Percentiles rank a stretch among this genome's conserved stretches.
phyloP scores from a whole-genome alignment of 2,797 vertebrate species.

The Clarias fuscus region DNA sequence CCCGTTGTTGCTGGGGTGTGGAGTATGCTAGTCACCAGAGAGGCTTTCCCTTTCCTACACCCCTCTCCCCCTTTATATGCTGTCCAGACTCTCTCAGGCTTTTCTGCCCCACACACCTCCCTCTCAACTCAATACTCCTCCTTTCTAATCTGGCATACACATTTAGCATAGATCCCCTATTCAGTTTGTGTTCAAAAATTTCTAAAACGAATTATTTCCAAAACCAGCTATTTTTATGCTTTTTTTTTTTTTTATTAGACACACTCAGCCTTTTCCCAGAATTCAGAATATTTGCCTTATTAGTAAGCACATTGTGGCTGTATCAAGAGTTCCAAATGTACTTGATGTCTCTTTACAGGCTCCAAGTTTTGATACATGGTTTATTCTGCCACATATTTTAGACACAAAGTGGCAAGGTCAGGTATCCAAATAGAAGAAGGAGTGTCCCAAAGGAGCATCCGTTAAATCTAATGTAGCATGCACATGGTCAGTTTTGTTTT shows the following conservation, averaged over 20 bases:
- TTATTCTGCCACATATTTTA: conserved; percentile 34
- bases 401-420: conserved; percentile 41
- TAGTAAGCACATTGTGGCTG: conserved; percentile 19
- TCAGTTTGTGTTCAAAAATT: not conserved
- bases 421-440: not conserved
- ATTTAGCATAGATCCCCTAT: not conserved
- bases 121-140: not conserved
- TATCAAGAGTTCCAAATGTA: conserved; percentile 6
- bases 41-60: conserved; percentile 45
- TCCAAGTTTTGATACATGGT: conserved; percentile 17
- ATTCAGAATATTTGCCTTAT: conserved; percentile 31
- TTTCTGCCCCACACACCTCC: conserved; percentile 12
- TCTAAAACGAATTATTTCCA: conserved; percentile 14
- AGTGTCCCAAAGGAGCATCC: conserved; percentile 32
- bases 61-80: conserved; percentile 35
- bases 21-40: conserved; percentile 51
- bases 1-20: conserved; percentile 57
- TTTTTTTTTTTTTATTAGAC: conserved; percentile 16
- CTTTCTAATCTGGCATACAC: not conserved
- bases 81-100: conserved; percentile 12
- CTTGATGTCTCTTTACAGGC: conserved; percentile 18
- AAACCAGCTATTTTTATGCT: conserved; percentile 18
- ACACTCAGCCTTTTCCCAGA: conserved; percentile 22
- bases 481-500: conserved; percentile 34
- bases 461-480: conserved; percentile 43